Evolutionary conservation across 2,797 vertebrate genomes (phyloP).

Genomic region (Malacoctenus gilli): DNA sequence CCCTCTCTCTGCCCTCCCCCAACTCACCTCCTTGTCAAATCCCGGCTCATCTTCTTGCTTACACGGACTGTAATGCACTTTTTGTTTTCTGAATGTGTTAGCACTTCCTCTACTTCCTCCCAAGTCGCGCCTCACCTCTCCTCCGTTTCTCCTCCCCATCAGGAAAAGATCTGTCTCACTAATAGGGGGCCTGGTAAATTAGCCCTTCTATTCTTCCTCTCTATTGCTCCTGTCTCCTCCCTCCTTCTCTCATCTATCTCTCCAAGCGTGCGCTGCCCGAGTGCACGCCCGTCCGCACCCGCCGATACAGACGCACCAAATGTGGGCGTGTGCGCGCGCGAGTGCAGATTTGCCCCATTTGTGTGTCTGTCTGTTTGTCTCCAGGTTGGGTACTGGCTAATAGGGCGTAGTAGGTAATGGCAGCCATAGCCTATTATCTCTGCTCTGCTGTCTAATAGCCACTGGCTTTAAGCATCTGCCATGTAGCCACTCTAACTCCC

Average conservation of each 20-base stretch:
- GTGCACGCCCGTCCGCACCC: slow-evolving; percentile 40
- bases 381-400: slow-evolving; percentile 70
- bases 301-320: slow-evolving; percentile 40
- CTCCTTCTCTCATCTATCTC: slow-evolving; percentile 42
- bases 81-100: slow-evolving; percentile 57
- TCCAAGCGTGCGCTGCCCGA: slow-evolving; percentile 33
- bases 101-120: slow-evolving; percentile 51
- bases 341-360: slow-evolving; percentile 49
- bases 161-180: slow-evolving; percentile 62
- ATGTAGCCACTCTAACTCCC: slow-evolving; percentile 63
- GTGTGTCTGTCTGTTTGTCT: slow-evolving; percentile 64
- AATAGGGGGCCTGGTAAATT: slow-evolving; percentile 64
- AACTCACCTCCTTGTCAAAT: slow-evolving; percentile 33
- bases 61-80: slow-evolving; percentile 58
- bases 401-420: slow-evolving; percentile 76
- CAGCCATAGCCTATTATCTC: slow-evolving; percentile 76
- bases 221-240: slow-evolving; percentile 33
- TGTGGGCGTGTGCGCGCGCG: slow-evolving; percentile 17
- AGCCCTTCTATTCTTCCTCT: slow-evolving; percentile 50
- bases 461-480: slow-evolving; percentile 78
- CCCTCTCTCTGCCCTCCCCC: slow-evolving; percentile 1
- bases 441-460: slow-evolving; percentile 78
- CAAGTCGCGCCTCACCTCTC: slow-evolving; percentile 25
- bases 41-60: slow-evolving; percentile 58
- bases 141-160: slow-evolving; percentile 38